Conservation (phyloP, 2,113 vertebrate genomes). For the Macaca mulatta region DNA sequence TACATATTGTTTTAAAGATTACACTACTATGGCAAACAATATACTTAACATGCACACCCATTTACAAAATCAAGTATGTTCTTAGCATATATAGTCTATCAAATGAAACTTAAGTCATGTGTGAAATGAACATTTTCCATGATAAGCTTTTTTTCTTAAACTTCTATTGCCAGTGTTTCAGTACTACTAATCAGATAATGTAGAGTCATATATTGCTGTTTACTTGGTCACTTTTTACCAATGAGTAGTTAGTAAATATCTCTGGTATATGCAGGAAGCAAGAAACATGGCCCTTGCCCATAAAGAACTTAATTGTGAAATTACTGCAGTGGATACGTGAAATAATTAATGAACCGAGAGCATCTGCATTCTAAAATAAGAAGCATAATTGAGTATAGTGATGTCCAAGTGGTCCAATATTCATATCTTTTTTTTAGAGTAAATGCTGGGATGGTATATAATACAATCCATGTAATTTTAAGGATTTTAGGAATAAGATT, state of each 20-base stretch:
- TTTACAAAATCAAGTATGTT: background rate
- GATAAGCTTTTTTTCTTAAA: background rate
- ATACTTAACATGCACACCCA: background rate
- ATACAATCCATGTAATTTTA: background rate
- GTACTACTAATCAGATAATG: background rate
- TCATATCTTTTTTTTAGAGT: constrained; percentile 7
- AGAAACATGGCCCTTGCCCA: background rate
- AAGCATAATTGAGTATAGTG: background rate
- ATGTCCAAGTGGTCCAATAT: background rate
- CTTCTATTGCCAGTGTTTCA: background rate
- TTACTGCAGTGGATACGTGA: background rate
- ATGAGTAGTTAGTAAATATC: background rate
- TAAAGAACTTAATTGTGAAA: background rate
- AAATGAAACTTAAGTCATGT: constrained; percentile 4
- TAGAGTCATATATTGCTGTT: background rate
- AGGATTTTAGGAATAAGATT: background rate
- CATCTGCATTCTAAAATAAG: background rate
- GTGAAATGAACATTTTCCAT: background rate
- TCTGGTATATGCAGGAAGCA: background rate
- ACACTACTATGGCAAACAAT: background rate
- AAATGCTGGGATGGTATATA: background rate
- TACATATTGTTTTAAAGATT: background rate
- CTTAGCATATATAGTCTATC: background rate
- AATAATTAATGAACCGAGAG: background rate
- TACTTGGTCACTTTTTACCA: background rate